Percentiles rank a stretch among this genome's conserved stretches.
Evolutionary conservation across 1,140 invertebrate genomes (phyloP).

Genomic region (Drosophila nigromelanica): DNA sequence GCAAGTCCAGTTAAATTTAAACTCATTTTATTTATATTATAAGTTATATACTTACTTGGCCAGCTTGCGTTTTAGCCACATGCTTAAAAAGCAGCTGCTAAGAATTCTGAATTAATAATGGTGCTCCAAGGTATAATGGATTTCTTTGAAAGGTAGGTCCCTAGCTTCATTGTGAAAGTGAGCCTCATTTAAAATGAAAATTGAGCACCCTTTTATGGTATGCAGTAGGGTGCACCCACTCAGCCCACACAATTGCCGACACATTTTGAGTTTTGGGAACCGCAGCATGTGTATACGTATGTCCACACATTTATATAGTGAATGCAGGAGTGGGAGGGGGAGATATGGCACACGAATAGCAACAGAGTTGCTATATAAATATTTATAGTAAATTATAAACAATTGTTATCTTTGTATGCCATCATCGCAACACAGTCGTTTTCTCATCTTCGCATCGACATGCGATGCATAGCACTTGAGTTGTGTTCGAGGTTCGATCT

Average conservation of each 20-base stretch:
- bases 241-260: constrained; percentile 1
- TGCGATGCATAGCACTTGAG: constrained; percentile 51
- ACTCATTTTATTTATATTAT: too few species aligned
- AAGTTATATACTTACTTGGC: too few species aligned
- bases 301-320: constrained; percentile 18
- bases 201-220: constrained; percentile 8
- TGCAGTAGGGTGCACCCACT: background rate
- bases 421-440: constrained; percentile 25
- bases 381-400: constrained; percentile 64
- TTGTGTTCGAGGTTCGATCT: constrained; percentile 36
- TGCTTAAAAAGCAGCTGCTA: background rate
- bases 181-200: constrained; percentile 50
- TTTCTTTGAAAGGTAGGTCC: background rate
- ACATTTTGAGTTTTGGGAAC: constrained; percentile 31
- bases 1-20: too few species aligned
- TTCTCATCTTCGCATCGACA: constrained; percentile 44
- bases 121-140: background rate
- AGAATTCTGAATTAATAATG: constrained; percentile 20
- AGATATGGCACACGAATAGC: constrained; percentile 8
- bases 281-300: constrained; percentile 22
- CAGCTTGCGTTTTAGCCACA: too few species aligned
- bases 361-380: constrained; percentile 48
- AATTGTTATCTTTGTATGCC: constrained; percentile 65
- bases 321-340: background rate
- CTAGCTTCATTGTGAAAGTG: background rate